Evolutionary conservation across 2,113 vertebrate genomes (phyloP).

Genomic region (Fulica atra): DNA sequence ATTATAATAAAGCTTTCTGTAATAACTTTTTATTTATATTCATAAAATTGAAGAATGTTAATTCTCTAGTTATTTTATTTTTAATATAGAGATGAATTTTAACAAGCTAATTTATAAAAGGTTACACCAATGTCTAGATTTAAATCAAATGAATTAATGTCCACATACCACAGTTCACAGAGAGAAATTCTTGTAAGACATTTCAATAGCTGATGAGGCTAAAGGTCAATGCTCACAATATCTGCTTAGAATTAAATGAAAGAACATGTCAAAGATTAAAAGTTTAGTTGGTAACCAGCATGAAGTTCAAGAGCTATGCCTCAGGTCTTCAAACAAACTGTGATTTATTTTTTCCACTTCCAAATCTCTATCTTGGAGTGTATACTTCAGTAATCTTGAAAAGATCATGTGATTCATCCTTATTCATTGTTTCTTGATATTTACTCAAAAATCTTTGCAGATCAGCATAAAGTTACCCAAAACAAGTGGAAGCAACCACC

Average conservation of each 20-base stretch:
- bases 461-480: neutral
- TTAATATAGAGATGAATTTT: conserved; percentile 48
- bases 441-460: neutral
- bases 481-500: neutral
- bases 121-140: conserved; percentile 26
- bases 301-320: neutral
- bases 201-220: conserved; percentile 27
- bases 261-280: neutral
- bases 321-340: neutral
- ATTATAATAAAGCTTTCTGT: neutral
- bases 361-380: neutral
- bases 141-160: conserved; percentile 37
- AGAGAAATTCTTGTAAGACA: neutral
- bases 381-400: neutral
- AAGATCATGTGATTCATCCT: neutral
- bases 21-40: conserved; percentile 54
- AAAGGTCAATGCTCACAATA: conserved; percentile 14
- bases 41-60: conserved; percentile 32
- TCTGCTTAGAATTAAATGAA: neutral
- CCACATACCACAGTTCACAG: neutral
- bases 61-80: conserved; percentile 24
- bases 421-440: neutral
- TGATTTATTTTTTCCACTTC: neutral
- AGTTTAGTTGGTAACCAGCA: neutral
- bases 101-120: conserved; percentile 50